phyloP scores from a whole-genome alignment of 2,797 vertebrate genomes.

The Morelia viridis region DNA sequence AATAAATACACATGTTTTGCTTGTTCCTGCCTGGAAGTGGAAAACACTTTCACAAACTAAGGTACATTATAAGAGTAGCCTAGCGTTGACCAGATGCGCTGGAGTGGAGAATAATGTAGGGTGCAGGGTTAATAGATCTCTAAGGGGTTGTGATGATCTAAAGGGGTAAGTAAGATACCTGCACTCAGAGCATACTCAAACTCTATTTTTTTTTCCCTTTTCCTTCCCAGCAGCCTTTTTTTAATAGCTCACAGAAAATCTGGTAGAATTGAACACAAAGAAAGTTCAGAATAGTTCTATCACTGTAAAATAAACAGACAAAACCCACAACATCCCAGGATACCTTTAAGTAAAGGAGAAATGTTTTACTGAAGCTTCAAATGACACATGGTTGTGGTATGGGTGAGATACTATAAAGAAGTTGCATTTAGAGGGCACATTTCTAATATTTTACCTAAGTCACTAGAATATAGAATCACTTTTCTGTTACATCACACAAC shows the following conservation, averaged over 20 bases:
- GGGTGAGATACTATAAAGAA: neutral
- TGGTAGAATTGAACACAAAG: neutral
- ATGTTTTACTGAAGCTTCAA: neutral
- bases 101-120: neutral
- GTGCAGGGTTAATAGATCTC: neutral
- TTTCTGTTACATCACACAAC: conserved; percentile 29
- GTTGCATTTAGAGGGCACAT: neutral
- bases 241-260: neutral
- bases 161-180: neutral
- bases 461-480: conserved; percentile 42
- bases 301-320: neutral
- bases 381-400: neutral
- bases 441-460: neutral
- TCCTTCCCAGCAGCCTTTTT: neutral
- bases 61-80: neutral
- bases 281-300: neutral
- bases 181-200: neutral
- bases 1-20: neutral
- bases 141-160: neutral
- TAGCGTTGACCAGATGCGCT: neutral
- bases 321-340: neutral
- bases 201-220: neutral
- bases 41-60: neutral
- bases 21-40: neutral
- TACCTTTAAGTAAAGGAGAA: neutral